Evolutionary conservation across 2,888 invertebrate genomes (phyloP).

Genomic region (Selenia dentaria): DNA sequence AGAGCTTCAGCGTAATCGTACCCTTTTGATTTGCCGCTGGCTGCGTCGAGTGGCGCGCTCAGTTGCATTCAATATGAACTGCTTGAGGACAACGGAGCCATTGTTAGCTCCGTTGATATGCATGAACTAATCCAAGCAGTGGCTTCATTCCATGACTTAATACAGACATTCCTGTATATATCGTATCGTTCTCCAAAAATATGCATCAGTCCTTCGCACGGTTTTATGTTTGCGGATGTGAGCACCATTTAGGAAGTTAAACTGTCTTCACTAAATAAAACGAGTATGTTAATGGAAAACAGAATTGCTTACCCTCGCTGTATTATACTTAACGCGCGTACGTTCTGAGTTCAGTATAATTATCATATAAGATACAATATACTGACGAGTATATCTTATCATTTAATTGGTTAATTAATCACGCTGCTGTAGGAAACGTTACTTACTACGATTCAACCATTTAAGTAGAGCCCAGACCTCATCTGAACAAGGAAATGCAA

Average conservation of each 20-base stretch:
- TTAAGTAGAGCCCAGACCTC: too few relatives aligned
- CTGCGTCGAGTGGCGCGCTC: conserved; percentile 50
- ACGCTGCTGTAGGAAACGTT: too few relatives aligned
- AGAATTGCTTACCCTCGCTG: conserved; percentile 10
- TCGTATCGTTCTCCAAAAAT: conserved; percentile 10
- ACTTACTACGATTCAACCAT: too few relatives aligned
- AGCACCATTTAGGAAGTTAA: conserved; percentile 26
- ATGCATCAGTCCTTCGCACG: conserved; percentile 17
- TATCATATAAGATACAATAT: too few relatives aligned
- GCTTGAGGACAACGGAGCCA: conserved; percentile 52
- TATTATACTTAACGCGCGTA: conserved; percentile 4
- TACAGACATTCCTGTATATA: conserved; percentile 20
- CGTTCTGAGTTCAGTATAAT: too few relatives aligned
- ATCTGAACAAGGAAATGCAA: too few relatives aligned
- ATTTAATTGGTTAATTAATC: too few relatives aligned
- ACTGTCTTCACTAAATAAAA: conserved; percentile 25
- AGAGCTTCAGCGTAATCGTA: conserved; percentile 54
- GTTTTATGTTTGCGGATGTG: conserved; percentile 16
- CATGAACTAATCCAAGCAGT: conserved; percentile 40
- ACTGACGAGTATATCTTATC: too few relatives aligned
- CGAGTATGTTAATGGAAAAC: conserved; percentile 14
- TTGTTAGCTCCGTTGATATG: conserved; percentile 58
- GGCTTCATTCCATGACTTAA: conserved; percentile 22
- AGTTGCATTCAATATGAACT: conserved; percentile 70
- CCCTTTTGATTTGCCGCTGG: conserved; percentile 68